Conservation (phyloP, 2,113 vertebrate genomes). For the Dicrurus megarhynchus region DNA sequence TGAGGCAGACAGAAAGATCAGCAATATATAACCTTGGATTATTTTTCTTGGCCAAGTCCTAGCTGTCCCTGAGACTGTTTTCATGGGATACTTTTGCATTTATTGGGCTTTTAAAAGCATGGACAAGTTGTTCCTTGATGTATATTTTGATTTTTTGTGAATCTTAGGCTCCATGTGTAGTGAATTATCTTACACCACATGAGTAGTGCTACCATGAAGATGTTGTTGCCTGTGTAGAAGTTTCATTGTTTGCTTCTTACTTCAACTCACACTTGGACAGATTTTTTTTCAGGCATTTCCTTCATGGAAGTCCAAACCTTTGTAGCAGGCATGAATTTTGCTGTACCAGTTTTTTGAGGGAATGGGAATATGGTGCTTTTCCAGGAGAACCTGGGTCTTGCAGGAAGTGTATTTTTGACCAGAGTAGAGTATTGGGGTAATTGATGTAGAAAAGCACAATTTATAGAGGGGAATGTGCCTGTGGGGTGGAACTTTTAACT, state of each 20-base stretch:
- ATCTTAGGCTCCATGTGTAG: neutral
- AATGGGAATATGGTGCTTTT: neutral
- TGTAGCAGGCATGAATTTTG: neutral
- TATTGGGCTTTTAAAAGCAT: neutral
- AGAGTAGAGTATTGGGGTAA: neutral
- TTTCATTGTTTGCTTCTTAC: neutral
- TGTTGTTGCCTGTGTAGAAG: neutral
- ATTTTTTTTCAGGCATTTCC: neutral
- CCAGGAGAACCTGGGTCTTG: neutral
- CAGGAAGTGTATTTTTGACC: neutral
- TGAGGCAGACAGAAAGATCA: neutral
- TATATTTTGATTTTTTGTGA: neutral
- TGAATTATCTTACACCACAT: neutral
- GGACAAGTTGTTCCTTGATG: neutral
- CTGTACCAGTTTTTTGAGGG: neutral
- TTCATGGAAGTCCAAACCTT: neutral
- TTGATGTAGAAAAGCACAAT: neutral
- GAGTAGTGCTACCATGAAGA: neutral
- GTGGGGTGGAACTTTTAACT: neutral
- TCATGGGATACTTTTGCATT: neutral
- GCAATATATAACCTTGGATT: neutral
- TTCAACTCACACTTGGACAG: accelerated
- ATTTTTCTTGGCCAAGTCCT: neutral
- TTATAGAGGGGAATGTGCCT: neutral
- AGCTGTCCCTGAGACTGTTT: neutral